A percentile compares a stretch with the other conserved stretches of the same genome.
Conservation (phyloP, 2,113 vertebrate species). For the Eclectus roratus region DNA sequence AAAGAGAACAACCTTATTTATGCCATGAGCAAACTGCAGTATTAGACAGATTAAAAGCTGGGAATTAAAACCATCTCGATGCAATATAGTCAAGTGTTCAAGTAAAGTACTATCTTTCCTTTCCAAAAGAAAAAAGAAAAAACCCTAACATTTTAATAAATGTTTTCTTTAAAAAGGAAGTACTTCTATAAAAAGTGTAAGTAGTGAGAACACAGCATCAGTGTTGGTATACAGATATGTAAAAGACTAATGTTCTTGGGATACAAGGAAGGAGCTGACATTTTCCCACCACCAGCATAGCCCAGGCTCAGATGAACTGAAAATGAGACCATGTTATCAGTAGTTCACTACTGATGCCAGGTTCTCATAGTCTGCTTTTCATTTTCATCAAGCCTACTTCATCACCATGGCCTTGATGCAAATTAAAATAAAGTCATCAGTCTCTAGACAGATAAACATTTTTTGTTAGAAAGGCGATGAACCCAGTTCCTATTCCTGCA, state of each 20-base stretch:
- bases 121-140: background rate
- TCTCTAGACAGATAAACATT: conserved; percentile 15
- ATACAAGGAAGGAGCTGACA: background rate
- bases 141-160: background rate
- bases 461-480: conserved; percentile 34
- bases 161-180: background rate
- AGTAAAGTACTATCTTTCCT: background rate
- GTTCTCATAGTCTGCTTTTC: conserved; percentile 8
- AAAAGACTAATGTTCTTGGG: background rate
- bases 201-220: background rate
- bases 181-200: background rate
- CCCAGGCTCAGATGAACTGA: background rate
- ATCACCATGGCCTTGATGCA: conserved; percentile 4
- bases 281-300: background rate
- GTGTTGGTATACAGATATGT: background rate
- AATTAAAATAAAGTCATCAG: conserved; percentile 38
- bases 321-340: background rate
- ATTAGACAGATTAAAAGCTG: background rate
- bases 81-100: background rate
- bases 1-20: background rate
- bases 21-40: background rate
- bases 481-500: conserved; percentile 15
- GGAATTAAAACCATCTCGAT: background rate
- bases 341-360: background rate
- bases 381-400: conserved; percentile 28